phyloP scores from a whole-genome alignment of 1,140 invertebrate species.

The Apocrypta bakeri region DNA sequence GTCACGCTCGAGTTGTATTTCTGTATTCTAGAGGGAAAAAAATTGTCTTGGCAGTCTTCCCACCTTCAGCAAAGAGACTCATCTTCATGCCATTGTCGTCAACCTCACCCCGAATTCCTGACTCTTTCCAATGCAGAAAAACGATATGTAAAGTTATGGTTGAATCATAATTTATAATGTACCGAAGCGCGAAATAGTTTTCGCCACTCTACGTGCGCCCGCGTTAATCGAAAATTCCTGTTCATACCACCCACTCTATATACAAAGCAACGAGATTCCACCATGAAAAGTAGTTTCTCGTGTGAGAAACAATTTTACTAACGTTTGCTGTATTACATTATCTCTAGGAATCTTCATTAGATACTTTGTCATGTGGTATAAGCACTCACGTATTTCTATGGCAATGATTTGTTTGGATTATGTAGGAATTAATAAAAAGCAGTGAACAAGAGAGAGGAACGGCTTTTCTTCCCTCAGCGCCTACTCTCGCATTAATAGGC shows the following conservation, averaged over 20 bases:
- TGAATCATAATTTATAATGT: neutral
- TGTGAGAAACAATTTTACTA: neutral
- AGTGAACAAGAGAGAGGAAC: too few species aligned
- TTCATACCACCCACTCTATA: neutral
- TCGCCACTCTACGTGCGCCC: neutral
- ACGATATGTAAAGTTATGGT: neutral
- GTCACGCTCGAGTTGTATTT: neutral
- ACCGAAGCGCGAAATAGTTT: neutral
- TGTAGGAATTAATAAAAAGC: neutral
- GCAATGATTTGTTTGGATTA: constrained; percentile 8
- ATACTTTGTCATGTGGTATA: neutral
- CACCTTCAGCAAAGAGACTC: neutral
- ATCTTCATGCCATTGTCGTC: neutral
- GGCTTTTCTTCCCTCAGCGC: neutral
- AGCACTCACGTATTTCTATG: neutral
- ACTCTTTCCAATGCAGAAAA: neutral
- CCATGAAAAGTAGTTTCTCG: neutral
- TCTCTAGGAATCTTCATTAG: neutral
- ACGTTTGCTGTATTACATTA: neutral
- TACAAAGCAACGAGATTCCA: neutral
- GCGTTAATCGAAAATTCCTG: neutral
- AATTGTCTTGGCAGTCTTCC: neutral
- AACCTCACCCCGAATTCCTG: neutral
- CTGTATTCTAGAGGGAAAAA: neutral
- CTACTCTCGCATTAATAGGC: neutral